A percentile compares a stretch with the other conserved stretches of the same genome.
phyloP scores from a whole-genome alignment of 2,888 invertebrate species.

The Drosophila merina region DNA sequence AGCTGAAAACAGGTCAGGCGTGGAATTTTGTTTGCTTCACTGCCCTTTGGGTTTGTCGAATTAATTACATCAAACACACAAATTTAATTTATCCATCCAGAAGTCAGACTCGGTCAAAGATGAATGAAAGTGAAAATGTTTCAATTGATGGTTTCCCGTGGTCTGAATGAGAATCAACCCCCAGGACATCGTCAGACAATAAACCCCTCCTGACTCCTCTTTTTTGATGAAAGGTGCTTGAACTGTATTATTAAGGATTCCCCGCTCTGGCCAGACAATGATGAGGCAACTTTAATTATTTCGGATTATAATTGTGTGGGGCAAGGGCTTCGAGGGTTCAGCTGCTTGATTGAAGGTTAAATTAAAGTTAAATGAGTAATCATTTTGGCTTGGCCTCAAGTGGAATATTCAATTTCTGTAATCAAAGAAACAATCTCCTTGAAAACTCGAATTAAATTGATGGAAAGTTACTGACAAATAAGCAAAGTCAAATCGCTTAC shows the following conservation, averaged over 20 bases:
- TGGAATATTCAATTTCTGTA: neutral
- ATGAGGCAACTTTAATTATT: slow-evolving; percentile 68
- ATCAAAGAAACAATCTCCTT: neutral
- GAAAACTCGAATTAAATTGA: slow-evolving; percentile 1
- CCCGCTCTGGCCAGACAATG: slow-evolving; percentile 31
- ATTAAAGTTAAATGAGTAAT: slow-evolving; percentile 61
- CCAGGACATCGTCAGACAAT: slow-evolving; percentile 20
- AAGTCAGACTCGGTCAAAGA: slow-evolving; percentile 33
- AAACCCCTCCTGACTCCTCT: neutral
- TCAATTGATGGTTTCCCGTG: slow-evolving; percentile 33
- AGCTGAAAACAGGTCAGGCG: slow-evolving; percentile 24
- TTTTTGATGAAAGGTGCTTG: slow-evolving; percentile 33
- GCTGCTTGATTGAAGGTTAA: slow-evolving; percentile 62
- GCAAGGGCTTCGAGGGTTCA: slow-evolving; percentile 25
- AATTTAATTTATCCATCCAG: slow-evolving; percentile 41
- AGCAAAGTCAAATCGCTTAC: slow-evolving; percentile 1
- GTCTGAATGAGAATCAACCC: slow-evolving; percentile 9
- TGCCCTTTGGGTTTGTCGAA: slow-evolving; percentile 34
- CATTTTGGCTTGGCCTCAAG: slow-evolving; percentile 2
- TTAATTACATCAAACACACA: slow-evolving; percentile 44
- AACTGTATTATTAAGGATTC: slow-evolving; percentile 42
- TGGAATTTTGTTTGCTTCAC: slow-evolving; percentile 40
- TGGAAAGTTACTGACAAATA: neutral
- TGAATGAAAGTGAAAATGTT: slow-evolving; percentile 50
- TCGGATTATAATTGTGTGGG: slow-evolving; percentile 27